phyloP scores from a whole-genome alignment of 2,888 invertebrate species.

The Stenotaenia linearis region DNA sequence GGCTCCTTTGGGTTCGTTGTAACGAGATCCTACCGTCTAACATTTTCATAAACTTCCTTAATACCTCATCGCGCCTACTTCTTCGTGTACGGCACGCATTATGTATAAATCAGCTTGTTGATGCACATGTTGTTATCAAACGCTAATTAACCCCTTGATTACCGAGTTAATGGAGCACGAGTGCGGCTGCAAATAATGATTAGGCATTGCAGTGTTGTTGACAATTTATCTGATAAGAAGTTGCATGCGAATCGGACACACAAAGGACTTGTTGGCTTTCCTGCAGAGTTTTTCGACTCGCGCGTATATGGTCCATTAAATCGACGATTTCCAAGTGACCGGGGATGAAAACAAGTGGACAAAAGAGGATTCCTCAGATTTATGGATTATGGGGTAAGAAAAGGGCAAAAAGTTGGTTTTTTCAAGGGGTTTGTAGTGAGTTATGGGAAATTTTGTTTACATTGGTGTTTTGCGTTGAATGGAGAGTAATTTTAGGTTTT shows the following conservation, averaged over 20 bases:
- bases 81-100: neutral
- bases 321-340: neutral
- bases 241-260: neutral
- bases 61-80: neutral
- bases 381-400: neutral
- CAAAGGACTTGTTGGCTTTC: neutral
- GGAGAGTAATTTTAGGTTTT: neutral
- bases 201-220: neutral
- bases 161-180: constrained; percentile 23
- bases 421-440: neutral
- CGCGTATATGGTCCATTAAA: neutral
- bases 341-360: neutral
- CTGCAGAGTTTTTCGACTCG: neutral
- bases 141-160: constrained; percentile 20
- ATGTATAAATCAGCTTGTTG: neutral
- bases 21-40: too few relatives aligned
- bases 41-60: too few relatives aligned
- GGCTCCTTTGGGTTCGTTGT: too few relatives aligned
- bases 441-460: neutral
- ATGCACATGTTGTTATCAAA: neutral
- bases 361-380: neutral
- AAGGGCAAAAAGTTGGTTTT: neutral
- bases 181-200: constrained; percentile 7
- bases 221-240: neutral
- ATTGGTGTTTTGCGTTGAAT: neutral